Evolutionary conservation across 1,140 invertebrate genomes (phyloP).

Genomic region (Bombus waltoni): DNA sequence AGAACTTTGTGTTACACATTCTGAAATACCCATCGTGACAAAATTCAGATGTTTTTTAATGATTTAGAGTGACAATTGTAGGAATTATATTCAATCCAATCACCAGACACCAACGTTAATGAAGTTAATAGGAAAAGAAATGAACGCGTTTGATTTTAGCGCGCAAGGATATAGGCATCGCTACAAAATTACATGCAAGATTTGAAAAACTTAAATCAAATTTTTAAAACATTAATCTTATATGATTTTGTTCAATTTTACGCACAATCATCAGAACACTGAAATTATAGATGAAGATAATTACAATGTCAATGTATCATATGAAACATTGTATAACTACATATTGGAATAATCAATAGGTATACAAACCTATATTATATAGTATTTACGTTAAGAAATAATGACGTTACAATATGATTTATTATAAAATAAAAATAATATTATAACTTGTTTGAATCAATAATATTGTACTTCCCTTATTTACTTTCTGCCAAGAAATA

Average conservation of each 20-base stretch:
- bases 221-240: not conserved
- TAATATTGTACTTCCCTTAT: not conserved
- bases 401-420: not conserved
- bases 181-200: not conserved
- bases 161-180: not conserved
- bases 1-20: not conserved
- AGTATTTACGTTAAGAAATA: not conserved
- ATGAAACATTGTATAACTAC: not conserved
- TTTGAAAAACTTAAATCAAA: not conserved
- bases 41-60: not conserved
- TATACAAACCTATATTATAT: not conserved
- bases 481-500: not conserved
- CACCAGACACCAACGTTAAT: no score
- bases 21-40: not conserved
- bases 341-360: not conserved
- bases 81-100: no score
- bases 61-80: no score
- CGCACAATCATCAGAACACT: not conserved
- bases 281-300: not conserved
- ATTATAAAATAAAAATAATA: not conserved
- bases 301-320: not conserved
- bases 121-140: not conserved
- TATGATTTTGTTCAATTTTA: not conserved
- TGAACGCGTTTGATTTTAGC: not conserved
- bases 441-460: not conserved